Evolutionary conservation across 1,140 invertebrate species (phyloP).

Genomic region (Caenorhabditis remanei): DNA sequence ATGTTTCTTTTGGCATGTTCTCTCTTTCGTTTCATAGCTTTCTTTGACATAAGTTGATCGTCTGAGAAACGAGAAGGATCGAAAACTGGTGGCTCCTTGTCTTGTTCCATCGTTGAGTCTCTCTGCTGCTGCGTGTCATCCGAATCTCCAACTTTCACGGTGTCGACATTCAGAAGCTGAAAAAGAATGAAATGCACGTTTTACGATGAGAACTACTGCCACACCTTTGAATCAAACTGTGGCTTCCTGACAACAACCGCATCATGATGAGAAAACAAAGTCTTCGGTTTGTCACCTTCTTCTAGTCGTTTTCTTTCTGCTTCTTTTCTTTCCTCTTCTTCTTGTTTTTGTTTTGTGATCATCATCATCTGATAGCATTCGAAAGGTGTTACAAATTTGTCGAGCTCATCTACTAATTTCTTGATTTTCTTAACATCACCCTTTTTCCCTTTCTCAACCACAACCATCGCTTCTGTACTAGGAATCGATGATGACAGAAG

Average conservation of each 20-base stretch:
- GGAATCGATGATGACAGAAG: neutral
- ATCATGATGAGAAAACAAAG: conserved; percentile 32
- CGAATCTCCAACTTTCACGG: neutral
- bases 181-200: neutral
- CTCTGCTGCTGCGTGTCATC: neutral
- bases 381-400: conserved; percentile 65
- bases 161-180: conserved; percentile 53
- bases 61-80: conserved; percentile 30
- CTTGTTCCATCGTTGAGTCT: neutral
- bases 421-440: neutral
- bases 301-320: conserved; percentile 44
- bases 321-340: conserved; percentile 54
- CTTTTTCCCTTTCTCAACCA: conserved; percentile 23
- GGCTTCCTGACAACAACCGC: neutral
- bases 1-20: conserved; percentile 18
- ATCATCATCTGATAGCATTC: conserved; percentile 63
- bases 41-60: conserved; percentile 39
- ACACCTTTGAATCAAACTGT: neutral
- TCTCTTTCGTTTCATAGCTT: conserved; percentile 47
- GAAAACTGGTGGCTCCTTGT: neutral
- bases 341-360: conserved; percentile 17
- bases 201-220: neutral
- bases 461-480: neutral
- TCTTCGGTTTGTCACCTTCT: conserved; percentile 31
- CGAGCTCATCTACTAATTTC: conserved; percentile 35